These are phyloP conservation scores for Pocillopora verrucosa DNA, from an alignment of 64 coral and sea anemone species.

Conservation along the genomic window DNA sequence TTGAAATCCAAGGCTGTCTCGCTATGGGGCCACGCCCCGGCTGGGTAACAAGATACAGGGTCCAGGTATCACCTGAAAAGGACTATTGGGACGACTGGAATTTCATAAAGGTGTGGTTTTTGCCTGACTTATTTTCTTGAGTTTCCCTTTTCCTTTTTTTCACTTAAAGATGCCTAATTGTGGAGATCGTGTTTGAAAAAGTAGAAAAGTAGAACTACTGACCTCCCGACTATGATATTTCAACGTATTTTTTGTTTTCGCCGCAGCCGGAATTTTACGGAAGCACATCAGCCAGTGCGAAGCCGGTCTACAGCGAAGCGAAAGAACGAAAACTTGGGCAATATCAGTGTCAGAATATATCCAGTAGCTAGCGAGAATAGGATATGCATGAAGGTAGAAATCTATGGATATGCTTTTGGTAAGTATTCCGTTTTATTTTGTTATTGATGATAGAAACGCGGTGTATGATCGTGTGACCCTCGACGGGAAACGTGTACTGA, in stretches of 20 bases:
- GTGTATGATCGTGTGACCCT: too few relatives aligned
- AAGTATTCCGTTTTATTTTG: neutral
- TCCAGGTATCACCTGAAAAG: conserved; percentile 4
- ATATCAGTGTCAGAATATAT: conserved; percentile 14
- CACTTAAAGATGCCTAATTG: neutral
- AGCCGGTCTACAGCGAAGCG: neutral
- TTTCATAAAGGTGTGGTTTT: neutral
- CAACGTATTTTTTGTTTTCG: neutral
- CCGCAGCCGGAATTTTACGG: conserved; percentile 26
- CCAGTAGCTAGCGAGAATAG: neutral
- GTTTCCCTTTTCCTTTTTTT: too few relatives aligned
- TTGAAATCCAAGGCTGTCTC: neutral
- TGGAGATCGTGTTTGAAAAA: neutral
- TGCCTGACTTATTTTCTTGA: neutral
- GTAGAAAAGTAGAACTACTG: too few relatives aligned
- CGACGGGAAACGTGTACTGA: too few relatives aligned
- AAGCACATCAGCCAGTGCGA: neutral
- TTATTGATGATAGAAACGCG: too few relatives aligned
- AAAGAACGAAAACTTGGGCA: conserved; percentile 1
- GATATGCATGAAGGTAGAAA: conserved; percentile 14
- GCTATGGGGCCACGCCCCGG: neutral
- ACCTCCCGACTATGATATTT: neutral
- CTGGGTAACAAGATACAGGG: neutral
- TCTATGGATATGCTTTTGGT: neutral
- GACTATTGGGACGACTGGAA: conserved; percentile 25